Percentiles rank a stretch among this genome's conserved stretches.
These are phyloP conservation scores for Cydia strobilella DNA, from an alignment of 1,140 invertebrate species.

Conservation along the genomic window DNA sequence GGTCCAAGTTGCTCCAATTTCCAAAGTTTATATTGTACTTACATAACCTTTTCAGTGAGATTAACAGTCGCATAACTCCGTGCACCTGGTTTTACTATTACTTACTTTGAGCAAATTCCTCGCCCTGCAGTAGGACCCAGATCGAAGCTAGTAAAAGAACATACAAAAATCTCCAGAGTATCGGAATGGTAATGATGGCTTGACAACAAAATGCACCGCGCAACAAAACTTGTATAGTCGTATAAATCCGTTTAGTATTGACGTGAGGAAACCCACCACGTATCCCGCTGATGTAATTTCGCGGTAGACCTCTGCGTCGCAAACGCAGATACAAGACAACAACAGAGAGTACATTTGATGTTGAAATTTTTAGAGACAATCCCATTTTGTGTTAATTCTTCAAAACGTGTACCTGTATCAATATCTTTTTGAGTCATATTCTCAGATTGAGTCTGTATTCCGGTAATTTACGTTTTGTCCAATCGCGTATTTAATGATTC, in stretches of 20 bases:
- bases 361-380: background rate
- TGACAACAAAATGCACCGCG: slow-evolving; percentile 15
- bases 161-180: background rate
- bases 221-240: slow-evolving; percentile 20
- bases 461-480: too few species aligned
- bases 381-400: too few species aligned
- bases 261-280: slow-evolving; percentile 9
- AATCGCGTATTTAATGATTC: too few species aligned
- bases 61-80: too few species aligned
- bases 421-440: background rate
- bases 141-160: slow-evolving; percentile 6
- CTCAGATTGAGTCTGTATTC: too few species aligned
- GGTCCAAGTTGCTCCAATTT: background rate
- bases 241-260: slow-evolving; percentile 14
- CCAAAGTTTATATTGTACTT: background rate
- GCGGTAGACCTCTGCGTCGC: background rate
- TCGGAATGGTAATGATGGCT: slow-evolving; percentile 15
- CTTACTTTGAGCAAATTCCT: slow-evolving; percentile 1
- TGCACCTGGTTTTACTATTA: background rate
- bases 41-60: background rate
- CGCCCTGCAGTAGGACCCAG: background rate
- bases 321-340: background rate
- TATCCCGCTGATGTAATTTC: slow-evolving; percentile 13
- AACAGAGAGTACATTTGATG: background rate
- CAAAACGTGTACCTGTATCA: too few species aligned